Evolutionary conservation across 2,888 invertebrate species (phyloP).

Genomic region (Belgica antarctica): DNA sequence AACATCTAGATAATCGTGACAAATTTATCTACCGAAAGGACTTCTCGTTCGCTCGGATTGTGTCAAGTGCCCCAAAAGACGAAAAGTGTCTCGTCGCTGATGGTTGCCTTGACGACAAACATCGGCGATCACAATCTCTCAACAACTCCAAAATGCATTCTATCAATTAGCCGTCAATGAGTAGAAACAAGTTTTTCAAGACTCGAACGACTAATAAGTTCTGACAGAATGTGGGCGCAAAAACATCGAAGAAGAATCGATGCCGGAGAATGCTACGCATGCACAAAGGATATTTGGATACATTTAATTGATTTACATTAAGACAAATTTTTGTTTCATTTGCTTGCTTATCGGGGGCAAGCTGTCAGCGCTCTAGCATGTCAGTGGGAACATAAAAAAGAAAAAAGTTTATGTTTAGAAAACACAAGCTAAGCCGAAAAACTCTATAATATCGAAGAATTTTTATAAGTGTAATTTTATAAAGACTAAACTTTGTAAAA

Average conservation of each 20-base stretch:
- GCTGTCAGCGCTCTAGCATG: neutral
- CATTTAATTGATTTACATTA: conserved; percentile 30
- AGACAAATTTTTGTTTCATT: conserved; percentile 7
- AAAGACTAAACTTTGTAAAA: no score
- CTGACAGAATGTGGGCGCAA: conserved; percentile 29
- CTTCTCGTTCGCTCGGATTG: neutral
- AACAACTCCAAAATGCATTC: conserved; percentile 15
- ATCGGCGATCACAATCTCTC: neutral
- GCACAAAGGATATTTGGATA: conserved; percentile 4
- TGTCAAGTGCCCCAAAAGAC: no score
- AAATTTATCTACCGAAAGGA: neutral
- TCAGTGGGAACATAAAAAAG: no score
- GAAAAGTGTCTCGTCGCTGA: no score
- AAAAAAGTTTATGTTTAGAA: no score
- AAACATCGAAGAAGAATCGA: conserved; percentile 17
- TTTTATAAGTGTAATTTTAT: no score
- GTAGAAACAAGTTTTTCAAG: conserved; percentile 6
- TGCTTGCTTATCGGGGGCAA: neutral
- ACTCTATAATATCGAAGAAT: no score
- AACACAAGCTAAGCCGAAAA: no score
- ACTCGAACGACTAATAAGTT: neutral
- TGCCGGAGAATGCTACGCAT: neutral
- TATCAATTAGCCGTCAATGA: conserved; percentile 28
- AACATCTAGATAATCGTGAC: conserved; percentile 1
- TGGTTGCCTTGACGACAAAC: no score